Percentiles rank a stretch among this genome's conserved stretches.
Evolutionary conservation across 2,888 invertebrate genomes (phyloP).

Genomic region (Neelides folsomi): DNA sequence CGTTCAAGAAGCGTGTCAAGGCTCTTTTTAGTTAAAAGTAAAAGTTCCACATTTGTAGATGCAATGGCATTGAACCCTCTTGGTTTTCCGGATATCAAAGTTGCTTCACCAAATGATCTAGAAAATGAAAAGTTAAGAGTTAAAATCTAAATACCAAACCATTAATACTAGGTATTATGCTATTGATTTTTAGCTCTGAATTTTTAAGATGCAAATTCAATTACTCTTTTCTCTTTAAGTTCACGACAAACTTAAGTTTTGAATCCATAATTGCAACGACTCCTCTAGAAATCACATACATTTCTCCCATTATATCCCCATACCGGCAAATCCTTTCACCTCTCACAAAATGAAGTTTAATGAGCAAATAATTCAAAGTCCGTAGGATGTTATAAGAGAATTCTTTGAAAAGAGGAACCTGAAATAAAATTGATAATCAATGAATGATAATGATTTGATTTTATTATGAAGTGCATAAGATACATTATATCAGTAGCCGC

Average conservation of each 20-base stretch:
- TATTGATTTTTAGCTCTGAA: not conserved
- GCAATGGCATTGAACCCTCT: constrained; percentile 24
- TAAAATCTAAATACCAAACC: not conserved
- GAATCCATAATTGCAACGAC: constrained; percentile 25
- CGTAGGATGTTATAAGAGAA: constrained; percentile 19
- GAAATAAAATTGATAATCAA: too few relatives aligned
- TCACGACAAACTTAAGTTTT: constrained; percentile 17
- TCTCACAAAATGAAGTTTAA: constrained; percentile 15
- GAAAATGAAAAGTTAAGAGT: not conserved
- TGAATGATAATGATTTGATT: too few relatives aligned
- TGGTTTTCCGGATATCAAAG: constrained; percentile 15
- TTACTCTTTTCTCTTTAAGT: constrained; percentile 20
- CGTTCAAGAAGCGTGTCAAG: constrained; percentile 19
- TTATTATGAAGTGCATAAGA: too few relatives aligned
- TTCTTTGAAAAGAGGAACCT: constrained; percentile 20
- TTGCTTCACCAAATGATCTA: constrained; percentile 21
- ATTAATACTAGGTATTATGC: not conserved
- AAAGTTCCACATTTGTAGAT: constrained; percentile 17
- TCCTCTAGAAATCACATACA: constrained; percentile 24
- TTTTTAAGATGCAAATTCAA: too few relatives aligned
- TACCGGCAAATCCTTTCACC: constrained; percentile 24
- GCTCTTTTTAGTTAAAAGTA: constrained; percentile 16
- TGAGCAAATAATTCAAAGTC: constrained; percentile 21
- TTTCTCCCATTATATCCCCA: constrained; percentile 25
- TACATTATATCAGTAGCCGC: too few relatives aligned